A percentile compares a stretch with the other conserved stretches of the same genome.
Evolutionary conservation across 2,797 vertebrate genomes (phyloP).

Genomic region (Sebastes taczanowskii): DNA sequence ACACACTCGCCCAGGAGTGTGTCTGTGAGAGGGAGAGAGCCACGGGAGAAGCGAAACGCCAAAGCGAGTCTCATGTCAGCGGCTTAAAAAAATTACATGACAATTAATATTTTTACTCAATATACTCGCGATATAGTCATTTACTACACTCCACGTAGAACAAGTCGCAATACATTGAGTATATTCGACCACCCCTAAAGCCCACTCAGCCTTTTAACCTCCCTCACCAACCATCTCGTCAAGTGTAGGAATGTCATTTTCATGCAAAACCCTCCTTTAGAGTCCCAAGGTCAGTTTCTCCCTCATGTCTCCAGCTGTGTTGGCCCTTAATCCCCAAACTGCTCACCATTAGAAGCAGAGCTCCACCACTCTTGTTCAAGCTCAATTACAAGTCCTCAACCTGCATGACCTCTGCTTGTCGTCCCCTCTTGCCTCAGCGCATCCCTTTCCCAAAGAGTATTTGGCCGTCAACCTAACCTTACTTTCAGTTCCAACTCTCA

Average conservation of each 20-base stretch:
- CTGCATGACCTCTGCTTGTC: neutral
- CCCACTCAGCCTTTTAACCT: neutral
- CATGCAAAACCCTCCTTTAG: neutral
- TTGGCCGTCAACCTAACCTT: neutral
- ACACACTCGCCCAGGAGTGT: no score
- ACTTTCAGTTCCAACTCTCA: neutral
- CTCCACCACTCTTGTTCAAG: neutral
- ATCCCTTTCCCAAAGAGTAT: neutral
- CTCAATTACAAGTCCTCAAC: neutral
- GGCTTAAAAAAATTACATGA: accelerated
- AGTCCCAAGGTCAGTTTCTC: neutral
- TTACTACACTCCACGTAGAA: no score
- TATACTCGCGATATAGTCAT: no score
- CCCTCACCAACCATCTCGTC: neutral
- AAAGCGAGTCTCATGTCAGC: no score
- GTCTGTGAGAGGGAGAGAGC: no score
- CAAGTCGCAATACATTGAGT: no score
- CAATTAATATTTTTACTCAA: no score
- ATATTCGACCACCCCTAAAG: no score
- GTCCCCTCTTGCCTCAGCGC: neutral
- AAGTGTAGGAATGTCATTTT: neutral
- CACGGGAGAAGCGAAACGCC: no score
- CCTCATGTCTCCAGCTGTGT: neutral
- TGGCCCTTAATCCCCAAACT: neutral
- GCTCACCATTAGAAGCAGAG: neutral